Base-by-base conservation (phyloP, 2,888 invertebrate species). In the Altica lythri region DNA sequence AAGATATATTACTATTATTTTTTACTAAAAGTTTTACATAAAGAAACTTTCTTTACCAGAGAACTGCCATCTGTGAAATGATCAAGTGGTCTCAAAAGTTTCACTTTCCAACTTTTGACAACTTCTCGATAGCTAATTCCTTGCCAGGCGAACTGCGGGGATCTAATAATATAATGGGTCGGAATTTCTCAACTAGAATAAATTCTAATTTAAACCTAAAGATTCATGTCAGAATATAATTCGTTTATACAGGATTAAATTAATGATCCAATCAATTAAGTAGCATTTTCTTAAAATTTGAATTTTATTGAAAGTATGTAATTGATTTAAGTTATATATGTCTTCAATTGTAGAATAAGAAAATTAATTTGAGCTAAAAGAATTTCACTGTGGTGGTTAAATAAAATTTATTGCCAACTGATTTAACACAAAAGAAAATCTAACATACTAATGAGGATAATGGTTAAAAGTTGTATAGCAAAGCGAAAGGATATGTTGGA, bases 131-230 rank as follows among this genome's bases (percentile, higher is more conserved):
- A 1, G 38, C 38, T 38, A 38, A 38, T 13, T 40, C 25, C 40
- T n/a, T 2, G 12, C 12, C 12, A 2, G 10, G 2, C 12, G 30
- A 13, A 30, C 12, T 30, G 12, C 12, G 37, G 10, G 18, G 37
- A 17, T 18, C 17, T 37, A 18, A 37, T 19, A 25, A 25, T 25
- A 43, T 35, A 45, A 47, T 17, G 16, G 25, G 9, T 14, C 2
- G 53, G 53, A 47, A 47, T 53, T 53, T 47, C 40, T 47, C 18
- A 30, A 18, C 45, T 29, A 42, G 53, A 42, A 57, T 45, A 32
- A 48, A 44, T 45, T 53, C 45, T 40, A 57, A 53, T 57, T 49
- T 53, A 34, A 53, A 49, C 12, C 49, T 45, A 42, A 32, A 22
- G 40, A 46, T 53, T 30, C 29, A 29, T 49, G 49, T 42, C 53